These are phyloP conservation scores for Zaprionus taronus DNA, from an alignment of 1,140 invertebrate genomes.

Conservation along the genomic window DNA sequence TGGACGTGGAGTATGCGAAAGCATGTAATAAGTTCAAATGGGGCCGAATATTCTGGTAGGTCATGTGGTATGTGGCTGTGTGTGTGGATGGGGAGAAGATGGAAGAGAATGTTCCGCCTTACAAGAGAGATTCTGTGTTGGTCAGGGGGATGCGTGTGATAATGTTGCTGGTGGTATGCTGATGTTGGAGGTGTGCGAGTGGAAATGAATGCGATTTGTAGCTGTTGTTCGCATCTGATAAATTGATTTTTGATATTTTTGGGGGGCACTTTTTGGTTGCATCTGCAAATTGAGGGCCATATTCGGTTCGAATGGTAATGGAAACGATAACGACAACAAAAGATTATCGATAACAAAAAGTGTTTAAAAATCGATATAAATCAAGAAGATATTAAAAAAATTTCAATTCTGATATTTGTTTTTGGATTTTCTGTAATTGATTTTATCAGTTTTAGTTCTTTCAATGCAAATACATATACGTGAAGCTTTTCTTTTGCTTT, in stretches of 20 bases:
- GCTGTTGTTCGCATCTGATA: not conserved
- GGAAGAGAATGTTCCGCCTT: not conserved
- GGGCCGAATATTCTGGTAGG: not conserved
- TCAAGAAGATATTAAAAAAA: conserved; percentile 53
- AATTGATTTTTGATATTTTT: not conserved
- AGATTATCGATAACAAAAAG: not conserved
- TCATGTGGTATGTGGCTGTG: not conserved
- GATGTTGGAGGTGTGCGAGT: conserved; percentile 2
- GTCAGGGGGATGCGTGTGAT: not conserved
- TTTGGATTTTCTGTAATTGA: conserved; percentile 38
- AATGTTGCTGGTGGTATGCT: not conserved
- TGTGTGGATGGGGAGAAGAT: not conserved
- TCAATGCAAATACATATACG: conserved; percentile 47
- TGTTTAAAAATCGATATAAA: conserved; percentile 5
- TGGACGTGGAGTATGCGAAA: not conserved
- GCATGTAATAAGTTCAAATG: not conserved
- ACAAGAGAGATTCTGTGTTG: not conserved
- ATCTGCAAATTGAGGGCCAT: conserved; percentile 22
- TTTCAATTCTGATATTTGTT: conserved; percentile 42
- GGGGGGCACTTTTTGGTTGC: not conserved
- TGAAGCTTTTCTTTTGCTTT: conserved; percentile 50
- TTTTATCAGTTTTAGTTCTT: conserved; percentile 21
- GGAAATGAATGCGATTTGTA: not conserved
- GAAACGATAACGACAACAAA: conserved; percentile 4
- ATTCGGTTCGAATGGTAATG: conserved; percentile 24